Base-by-base conservation (phyloP, 35 echinoderm and acorn worm species). In the Strongylocentrotus purpuratus region DNA sequence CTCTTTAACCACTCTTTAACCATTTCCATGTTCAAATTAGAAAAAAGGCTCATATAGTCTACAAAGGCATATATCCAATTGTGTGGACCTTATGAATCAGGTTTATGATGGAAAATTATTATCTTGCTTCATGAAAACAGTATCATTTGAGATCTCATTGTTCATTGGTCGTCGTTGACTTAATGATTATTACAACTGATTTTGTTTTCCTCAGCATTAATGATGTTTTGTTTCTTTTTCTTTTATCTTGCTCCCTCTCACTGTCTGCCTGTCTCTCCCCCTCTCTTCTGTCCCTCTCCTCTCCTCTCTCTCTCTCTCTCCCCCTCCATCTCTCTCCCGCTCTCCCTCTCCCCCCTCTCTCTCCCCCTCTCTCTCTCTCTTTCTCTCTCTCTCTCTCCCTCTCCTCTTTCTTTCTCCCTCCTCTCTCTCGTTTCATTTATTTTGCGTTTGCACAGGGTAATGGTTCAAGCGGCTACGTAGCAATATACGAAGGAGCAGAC, bases 401-500 rank as follows among this genome's bases (percentile, higher is more conserved):
- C 35, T 41, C n/a, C n/a, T 46, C 22, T 46, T 88, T 88, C 31
- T 14, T n/a, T 33, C 86, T 33, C n/a, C 4, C 87, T 10, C 31
- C 87, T 28, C 22, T 18, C 33, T 28, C 45, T 35, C 31, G 18
- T 92, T 32, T 89, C 33, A 86, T 94, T 91, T 86, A 9, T 25
- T 59, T 85, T 61, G 1, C 86, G n/a, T 90, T 95, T 88, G 33
- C 33, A 33, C 87, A 99, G 98, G 98, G 97, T 45, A 96, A 95
- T 95, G 96, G 97, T 52, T 94, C 87, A 0, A 94, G 95, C 65
- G 92, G 96, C 85, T 99, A 97, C 90, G 92, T 96, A 15, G 89
- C 94, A 45, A 95, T 99, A 33, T 99, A 95, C 94, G 96, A 99
- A 60, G 98, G 98, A 25, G 28, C 85, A 25, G 96, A 99, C 50